phyloP scores from a whole-genome alignment of 2,797 vertebrate species.

The Melanotaenia boesemani region DNA sequence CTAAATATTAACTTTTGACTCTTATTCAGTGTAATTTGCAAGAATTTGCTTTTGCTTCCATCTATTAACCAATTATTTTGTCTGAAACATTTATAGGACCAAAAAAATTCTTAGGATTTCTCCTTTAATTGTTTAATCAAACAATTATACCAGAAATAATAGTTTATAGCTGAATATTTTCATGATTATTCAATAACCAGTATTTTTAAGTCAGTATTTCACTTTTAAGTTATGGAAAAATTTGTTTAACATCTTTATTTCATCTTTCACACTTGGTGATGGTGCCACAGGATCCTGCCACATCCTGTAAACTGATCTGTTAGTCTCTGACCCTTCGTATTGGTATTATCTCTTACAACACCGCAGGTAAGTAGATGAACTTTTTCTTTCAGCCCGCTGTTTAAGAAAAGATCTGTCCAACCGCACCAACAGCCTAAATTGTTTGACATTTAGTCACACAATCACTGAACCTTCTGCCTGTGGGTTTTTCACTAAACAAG shows the following conservation, averaged over 20 bases:
- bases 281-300: not conserved
- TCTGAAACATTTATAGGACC: not conserved
- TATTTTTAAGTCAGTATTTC: no score
- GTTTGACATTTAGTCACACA: conserved; percentile 40
- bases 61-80: not conserved
- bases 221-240: no score
- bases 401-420: not conserved
- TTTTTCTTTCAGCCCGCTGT: not conserved
- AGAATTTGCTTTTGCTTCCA: not conserved
- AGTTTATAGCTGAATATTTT: no score
- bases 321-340: conserved; percentile 17
- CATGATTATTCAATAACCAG: no score
- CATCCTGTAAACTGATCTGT: not conserved
- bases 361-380: not conserved
- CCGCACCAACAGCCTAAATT: not conserved
- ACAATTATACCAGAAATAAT: no score
- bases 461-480: conserved; percentile 17
- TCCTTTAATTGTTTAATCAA: no score
- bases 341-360: not conserved
- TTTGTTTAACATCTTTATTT: no score
- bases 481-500: conserved; percentile 9
- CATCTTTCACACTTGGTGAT: not conserved
- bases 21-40: no score
- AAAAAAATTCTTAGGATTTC: no score
- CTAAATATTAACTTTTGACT: not conserved